Base-by-base conservation (phyloP, 2,113 vertebrate genomes). In the Phrynosoma blainvillii region DNA sequence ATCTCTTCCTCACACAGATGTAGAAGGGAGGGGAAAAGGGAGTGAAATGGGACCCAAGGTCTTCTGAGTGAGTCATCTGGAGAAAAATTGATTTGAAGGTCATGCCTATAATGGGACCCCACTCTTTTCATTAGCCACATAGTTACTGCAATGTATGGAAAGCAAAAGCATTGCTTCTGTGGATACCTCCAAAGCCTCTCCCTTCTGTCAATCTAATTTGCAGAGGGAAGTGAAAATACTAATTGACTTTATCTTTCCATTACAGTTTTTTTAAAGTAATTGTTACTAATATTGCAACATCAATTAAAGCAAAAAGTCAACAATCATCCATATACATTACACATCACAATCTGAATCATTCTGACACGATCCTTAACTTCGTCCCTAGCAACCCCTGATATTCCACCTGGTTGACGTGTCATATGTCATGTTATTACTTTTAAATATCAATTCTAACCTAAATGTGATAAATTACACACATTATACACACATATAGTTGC, bases 1-100 rank as follows among this genome's bases (percentile, higher is more conserved):
- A 65, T 77, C 84, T 65, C 73, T 65, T 65, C 73, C 14, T 85
- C 77, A 54, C 73, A 77, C 62, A 42, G 73, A 85, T 42, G 56
- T 62, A 13, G 56, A 59, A 12, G 52, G 52, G 68, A 23, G 56
- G 36, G 36, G 16, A 2, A 73, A 23, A 16, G 21, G 68, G 32
- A 71, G 27, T 8, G 2, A 25, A 56, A 40, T 59, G 27, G 16
- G 32, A 42, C 25, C 14, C 3, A 30, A 42, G 32, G 23, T 42
- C 73, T 76, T 23, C 54, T 27, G 2, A 40, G 30, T 84, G 84
- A 85, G 54, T 85, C 84, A 76, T 59, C 73, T 2, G 54, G 23
- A 42, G 56, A 42, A 42, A 42, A 62, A 76, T 76, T 20, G 54
- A 42, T 30, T 30, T 76, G 56, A 65, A 65, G 56, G 54, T 62